Conservation (phyloP, 1,140 invertebrate species). For the Monochamus saltuarius region DNA sequence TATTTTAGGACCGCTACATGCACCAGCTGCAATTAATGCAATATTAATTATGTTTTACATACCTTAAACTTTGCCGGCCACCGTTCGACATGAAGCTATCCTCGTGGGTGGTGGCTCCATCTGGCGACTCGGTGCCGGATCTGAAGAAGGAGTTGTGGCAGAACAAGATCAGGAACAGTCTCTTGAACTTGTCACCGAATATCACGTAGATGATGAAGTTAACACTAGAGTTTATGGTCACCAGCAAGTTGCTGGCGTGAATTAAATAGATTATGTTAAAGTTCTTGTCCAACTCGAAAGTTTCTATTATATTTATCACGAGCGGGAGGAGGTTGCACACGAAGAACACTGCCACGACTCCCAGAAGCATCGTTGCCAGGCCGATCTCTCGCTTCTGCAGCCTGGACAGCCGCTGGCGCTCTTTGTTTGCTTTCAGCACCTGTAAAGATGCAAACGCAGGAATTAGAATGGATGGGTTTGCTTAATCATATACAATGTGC, state of each 20-base stretch:
- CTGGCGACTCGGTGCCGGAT: slow-evolving; percentile 65
- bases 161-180: slow-evolving; percentile 84
- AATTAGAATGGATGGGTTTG: too few species aligned
- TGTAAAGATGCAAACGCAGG: slow-evolving; percentile 51
- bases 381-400: slow-evolving; percentile 85
- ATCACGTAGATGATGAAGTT: slow-evolving; percentile 98
- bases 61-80: slow-evolving; percentile 54
- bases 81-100: slow-evolving; percentile 78
- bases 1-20: too few species aligned
- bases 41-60: too few species aligned
- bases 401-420: slow-evolving; percentile 76
- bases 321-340: slow-evolving; percentile 91
- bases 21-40: too few species aligned
- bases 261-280: slow-evolving; percentile 76
- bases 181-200: slow-evolving; percentile 94
- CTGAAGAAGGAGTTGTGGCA: slow-evolving; percentile 64
- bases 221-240: slow-evolving; percentile 94
- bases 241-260: slow-evolving; percentile 86
- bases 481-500: too few species aligned
- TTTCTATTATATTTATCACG: slow-evolving; percentile 85
- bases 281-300: slow-evolving; percentile 57
- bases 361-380: slow-evolving; percentile 89
- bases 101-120: slow-evolving; percentile 69
- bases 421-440: slow-evolving; percentile 79
- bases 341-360: slow-evolving; percentile 92